Evolutionary conservation across 2,113 vertebrate species (phyloP).

Genomic region (Rhinoderma darwinii): DNA sequence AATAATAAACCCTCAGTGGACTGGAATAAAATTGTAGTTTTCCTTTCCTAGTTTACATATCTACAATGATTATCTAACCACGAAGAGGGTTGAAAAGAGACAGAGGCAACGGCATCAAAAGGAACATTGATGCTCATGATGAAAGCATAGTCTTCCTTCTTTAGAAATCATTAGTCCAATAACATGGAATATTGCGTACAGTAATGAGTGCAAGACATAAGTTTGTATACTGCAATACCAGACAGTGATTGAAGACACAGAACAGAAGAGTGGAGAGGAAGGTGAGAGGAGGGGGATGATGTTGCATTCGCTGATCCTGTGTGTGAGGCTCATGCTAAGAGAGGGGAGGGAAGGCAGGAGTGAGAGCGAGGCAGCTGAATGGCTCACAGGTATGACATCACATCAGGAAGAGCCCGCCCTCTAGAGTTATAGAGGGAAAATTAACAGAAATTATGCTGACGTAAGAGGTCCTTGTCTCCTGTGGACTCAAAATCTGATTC

Average conservation of each 20-base stretch:
- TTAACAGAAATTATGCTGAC: too few species aligned
- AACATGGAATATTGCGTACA: not conserved
- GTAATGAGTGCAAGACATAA: not conserved
- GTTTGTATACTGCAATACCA: too few species aligned
- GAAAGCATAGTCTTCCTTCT: not conserved
- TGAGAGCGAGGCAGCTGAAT: too few species aligned
- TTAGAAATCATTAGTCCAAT: not conserved
- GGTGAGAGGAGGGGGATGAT: too few species aligned
- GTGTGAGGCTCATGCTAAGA: too few species aligned
- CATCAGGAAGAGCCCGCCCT: too few species aligned
- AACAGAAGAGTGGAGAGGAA: too few species aligned
- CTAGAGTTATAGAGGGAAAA: too few species aligned
- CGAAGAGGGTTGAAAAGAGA: not conserved
- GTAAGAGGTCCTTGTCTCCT: not conserved
- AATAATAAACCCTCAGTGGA: not conserved
- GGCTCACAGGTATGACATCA: too few species aligned
- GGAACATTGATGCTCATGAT: not conserved
- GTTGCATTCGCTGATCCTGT: too few species aligned
- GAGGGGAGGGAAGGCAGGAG: too few species aligned
- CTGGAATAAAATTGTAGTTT: not conserved
- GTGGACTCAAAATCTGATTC: not conserved
- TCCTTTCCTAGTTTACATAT: not conserved
- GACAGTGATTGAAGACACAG: too few species aligned
- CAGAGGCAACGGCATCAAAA: not conserved
- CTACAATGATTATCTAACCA: not conserved